phyloP scores from a whole-genome alignment of 2,888 invertebrate species.

The Cremastinae sp. region DNA sequence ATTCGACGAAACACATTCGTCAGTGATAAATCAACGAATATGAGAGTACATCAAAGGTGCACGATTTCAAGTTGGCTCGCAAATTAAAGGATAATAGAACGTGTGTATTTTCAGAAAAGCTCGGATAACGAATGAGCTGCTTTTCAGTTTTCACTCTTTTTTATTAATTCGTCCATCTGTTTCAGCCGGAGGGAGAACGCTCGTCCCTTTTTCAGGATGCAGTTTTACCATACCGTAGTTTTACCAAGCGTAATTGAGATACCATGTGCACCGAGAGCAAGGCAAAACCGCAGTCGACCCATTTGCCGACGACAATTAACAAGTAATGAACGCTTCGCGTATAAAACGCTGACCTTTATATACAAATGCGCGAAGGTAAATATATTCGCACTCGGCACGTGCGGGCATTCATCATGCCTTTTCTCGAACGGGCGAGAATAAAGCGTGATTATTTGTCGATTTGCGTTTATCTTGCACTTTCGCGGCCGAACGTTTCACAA shows the following conservation, averaged over 20 bases:
- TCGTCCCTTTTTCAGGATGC: slow-evolving; percentile 5
- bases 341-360: slow-evolving; percentile 21
- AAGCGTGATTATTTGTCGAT: slow-evolving; percentile 33
- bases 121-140: no score
- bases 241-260: slow-evolving; percentile 33
- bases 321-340: slow-evolving; percentile 59
- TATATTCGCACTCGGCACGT: slow-evolving; percentile 15
- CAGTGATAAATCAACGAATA: no score
- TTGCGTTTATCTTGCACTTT: slow-evolving; percentile 35
- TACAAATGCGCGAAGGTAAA: background rate
- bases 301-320: slow-evolving; percentile 64
- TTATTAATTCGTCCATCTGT: background rate
- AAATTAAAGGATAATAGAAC: no score
- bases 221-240: slow-evolving; percentile 3
- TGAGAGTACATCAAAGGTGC: no score
- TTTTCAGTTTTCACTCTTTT: no score
- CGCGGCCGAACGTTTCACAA: slow-evolving; percentile 42
- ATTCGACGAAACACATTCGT: no score
- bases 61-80: no score
- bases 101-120: no score
- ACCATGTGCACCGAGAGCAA: slow-evolving; percentile 17
- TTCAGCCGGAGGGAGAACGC: background rate
- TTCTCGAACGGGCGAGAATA: slow-evolving; percentile 29
- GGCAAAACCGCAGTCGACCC: slow-evolving; percentile 18
- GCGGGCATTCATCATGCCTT: slow-evolving; percentile 20